Evolutionary conservation across 2,888 invertebrate genomes (phyloP).

Genomic region (Scaptomyza reducta): DNA sequence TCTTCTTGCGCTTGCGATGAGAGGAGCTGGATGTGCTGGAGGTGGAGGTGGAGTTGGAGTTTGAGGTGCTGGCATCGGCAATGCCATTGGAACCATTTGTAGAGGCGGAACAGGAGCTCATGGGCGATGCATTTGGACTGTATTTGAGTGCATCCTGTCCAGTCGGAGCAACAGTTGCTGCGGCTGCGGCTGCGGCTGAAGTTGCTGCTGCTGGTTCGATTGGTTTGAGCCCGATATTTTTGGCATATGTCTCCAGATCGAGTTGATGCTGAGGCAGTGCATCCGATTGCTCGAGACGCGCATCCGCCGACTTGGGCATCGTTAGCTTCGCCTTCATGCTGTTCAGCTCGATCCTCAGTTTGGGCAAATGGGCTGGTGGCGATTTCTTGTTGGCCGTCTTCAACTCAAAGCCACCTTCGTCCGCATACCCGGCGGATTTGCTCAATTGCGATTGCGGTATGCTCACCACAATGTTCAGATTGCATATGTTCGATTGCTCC

Average conservation of each 20-base stretch:
- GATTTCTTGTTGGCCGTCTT: slow-evolving; percentile 82
- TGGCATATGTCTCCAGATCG: slow-evolving; percentile 83
- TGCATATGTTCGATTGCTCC: slow-evolving; percentile 15
- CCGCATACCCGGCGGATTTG: slow-evolving; percentile 66
- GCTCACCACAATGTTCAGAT: slow-evolving; percentile 81
- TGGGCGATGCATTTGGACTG: slow-evolving; percentile 82
- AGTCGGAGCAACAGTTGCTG: neutral
- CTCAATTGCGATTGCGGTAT: slow-evolving; percentile 82
- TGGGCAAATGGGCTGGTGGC: slow-evolving; percentile 70
- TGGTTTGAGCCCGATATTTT: slow-evolving; percentile 83
- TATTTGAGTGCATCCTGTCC: slow-evolving; percentile 61
- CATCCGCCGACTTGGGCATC: slow-evolving; percentile 79
- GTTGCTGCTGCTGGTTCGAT: slow-evolving; percentile 67
- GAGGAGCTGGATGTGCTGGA: slow-evolving; percentile 64
- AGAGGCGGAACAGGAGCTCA: slow-evolving; percentile 79
- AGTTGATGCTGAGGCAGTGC: slow-evolving; percentile 52
- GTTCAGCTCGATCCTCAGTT: slow-evolving; percentile 81
- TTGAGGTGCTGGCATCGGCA: slow-evolving; percentile 37
- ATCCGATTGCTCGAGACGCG: slow-evolving; percentile 61
- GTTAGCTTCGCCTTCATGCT: slow-evolving; percentile 81
- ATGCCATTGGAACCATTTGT: slow-evolving; percentile 78
- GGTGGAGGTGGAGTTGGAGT: too few relatives aligned
- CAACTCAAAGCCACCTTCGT: slow-evolving; percentile 80
- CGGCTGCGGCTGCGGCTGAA: too few relatives aligned
- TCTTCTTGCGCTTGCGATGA: slow-evolving; percentile 86